Evolutionary conservation across 1,140 invertebrate species (phyloP), one percentile per base, ranked within the genome.

Genomic region (Eufriesea mexicana): DNA sequence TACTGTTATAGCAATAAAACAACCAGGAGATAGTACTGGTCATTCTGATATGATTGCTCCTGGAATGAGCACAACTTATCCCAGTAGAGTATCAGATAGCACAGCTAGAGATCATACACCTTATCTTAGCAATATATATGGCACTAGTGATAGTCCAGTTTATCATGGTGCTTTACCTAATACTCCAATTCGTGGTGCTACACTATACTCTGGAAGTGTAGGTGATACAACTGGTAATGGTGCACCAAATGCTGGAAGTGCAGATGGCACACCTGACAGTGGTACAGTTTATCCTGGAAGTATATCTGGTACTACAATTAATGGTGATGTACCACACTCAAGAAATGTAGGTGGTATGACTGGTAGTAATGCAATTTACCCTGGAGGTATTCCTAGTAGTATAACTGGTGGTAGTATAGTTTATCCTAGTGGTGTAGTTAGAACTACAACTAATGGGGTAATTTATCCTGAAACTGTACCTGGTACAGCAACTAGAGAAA

Each of bases 401-500:
- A 70, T 35, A 9, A 5, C 35, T 49, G 79, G 67, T 55, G 84
- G 51, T 66, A 68, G 28, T 10, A 64, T 57, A 47, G 42, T 14
- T 55, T 85, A 85, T 84, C 64, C 85, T 18, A 68, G 84, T 49
- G 67, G 68, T 28, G 45, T 84, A 54, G 70, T 84, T 20, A 57
- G 84, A 51, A 16, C 72, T 59, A 61, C 67, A 70, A 68, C 85
- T 47, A 79, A 67, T 55, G 79, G 80, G 74, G 66, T 20, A 64
- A 5, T n/a, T 42, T 75, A 76, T 66, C 83, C 86, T 55, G 78
- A 64, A n/a, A 70, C 73, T 14, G 25, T 66, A 80, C 89, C 87
- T 72, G 89, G 88, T 64, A 42, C 66, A 61, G 64, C 70, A 14
- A 8, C 42, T 25, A 70, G 73, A 64, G 55, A 14, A 70, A 57